These are phyloP conservation scores for Nebria ingens DNA, from an alignment of 1,140 invertebrate genomes.

Conservation along the genomic window DNA sequence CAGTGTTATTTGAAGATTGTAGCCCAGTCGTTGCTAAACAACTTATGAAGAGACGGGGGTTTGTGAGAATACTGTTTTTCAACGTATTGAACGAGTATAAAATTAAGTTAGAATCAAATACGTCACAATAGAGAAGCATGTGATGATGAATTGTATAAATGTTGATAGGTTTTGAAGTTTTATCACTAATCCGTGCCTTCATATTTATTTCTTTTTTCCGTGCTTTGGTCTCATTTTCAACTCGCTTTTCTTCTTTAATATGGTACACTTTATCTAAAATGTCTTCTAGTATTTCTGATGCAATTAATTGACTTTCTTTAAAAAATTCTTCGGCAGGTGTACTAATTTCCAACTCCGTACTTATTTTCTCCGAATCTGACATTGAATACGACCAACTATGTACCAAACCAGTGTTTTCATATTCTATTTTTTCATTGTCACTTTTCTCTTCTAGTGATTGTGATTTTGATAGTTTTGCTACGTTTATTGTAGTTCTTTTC, in stretches of 20 bases:
- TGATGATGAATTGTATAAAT: constrained; percentile 75
- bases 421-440: constrained; percentile 19
- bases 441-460: constrained; percentile 33
- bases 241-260: constrained; percentile 16
- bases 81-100: constrained; percentile 70
- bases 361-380: constrained; percentile 27
- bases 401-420: constrained; percentile 24
- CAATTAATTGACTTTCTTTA: constrained; percentile 20
- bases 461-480: constrained; percentile 33
- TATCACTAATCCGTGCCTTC: constrained; percentile 26
- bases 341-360: constrained; percentile 27
- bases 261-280: constrained; percentile 28
- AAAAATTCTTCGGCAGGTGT: constrained; percentile 33
- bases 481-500: constrained; percentile 25
- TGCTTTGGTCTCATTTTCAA: constrained; percentile 19
- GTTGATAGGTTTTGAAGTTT: constrained; percentile 34
- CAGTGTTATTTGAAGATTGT: constrained; percentile 35
- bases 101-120: constrained; percentile 67
- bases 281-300: constrained; percentile 25
- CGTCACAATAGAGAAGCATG: constrained; percentile 69
- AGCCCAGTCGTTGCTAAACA: constrained; percentile 31
- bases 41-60: constrained; percentile 58
- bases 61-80: constrained; percentile 60
- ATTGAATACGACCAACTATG: constrained; percentile 33
- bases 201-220: constrained; percentile 11